phyloP scores from a whole-genome alignment of 2,113 vertebrate species.

The Anarrhichthys ocellatus region DNA sequence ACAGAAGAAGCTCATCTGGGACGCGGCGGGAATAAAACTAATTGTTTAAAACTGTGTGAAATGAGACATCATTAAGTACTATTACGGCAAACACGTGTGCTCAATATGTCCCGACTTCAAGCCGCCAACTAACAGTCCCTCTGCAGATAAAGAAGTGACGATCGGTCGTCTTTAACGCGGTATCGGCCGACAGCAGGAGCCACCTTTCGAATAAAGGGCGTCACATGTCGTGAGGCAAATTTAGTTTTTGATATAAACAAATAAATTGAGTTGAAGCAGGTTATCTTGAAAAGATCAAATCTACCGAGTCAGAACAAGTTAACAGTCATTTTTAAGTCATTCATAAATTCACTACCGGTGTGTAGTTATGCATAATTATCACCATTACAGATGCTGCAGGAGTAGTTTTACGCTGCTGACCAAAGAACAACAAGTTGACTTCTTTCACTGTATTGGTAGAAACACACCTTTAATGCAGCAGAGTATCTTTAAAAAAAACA shows the following conservation, averaged over 20 bases:
- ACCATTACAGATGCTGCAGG: constrained; percentile 2
- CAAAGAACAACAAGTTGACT: background rate
- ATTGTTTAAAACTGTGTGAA: background rate
- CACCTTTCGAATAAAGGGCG: background rate
- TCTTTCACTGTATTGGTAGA: background rate
- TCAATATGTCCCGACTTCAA: constrained; percentile 2
- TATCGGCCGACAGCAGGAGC: background rate
- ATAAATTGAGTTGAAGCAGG: background rate
- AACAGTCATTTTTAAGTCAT: background rate
- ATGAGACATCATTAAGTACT: background rate
- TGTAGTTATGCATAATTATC: background rate
- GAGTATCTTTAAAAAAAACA: background rate
- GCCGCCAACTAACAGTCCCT: constrained; percentile 23
- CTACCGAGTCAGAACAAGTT: constrained; percentile 11
- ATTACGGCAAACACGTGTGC: background rate
- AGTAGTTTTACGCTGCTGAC: constrained; percentile 1
- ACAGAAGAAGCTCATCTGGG: too few species aligned
- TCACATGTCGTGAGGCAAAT: constrained; percentile 6
- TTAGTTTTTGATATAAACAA: background rate
- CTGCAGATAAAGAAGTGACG: background rate
- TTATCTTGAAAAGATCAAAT: constrained; percentile 7
- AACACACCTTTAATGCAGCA: background rate
- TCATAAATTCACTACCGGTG: too few species aligned
- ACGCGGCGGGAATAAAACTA: background rate
- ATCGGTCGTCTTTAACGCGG: background rate